These are phyloP conservation scores for Pardosa pseudoannulata DNA, from an alignment of 2,888 invertebrate species.

Conservation along the genomic window DNA sequence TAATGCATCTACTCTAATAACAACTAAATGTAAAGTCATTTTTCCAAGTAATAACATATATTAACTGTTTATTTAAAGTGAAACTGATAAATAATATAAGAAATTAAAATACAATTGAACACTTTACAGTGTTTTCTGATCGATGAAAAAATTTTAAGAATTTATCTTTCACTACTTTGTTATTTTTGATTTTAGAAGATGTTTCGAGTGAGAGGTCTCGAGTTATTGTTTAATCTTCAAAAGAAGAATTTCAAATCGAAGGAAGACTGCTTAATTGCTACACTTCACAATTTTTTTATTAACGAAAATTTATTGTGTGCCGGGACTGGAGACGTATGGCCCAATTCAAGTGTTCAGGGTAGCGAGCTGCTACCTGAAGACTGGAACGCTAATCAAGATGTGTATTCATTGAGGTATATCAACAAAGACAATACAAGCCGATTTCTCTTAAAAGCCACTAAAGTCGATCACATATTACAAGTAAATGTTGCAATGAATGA, in stretches of 20 bases:
- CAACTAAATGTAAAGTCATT: too few relatives aligned
- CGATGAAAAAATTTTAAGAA: too few relatives aligned
- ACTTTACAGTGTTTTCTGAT: too few relatives aligned
- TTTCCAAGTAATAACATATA: too few relatives aligned
- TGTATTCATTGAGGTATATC: conserved; percentile 40
- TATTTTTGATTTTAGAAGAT: conserved; percentile 36
- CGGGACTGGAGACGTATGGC: conserved; percentile 38
- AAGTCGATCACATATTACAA: conserved; percentile 28
- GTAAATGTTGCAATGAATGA: conserved; percentile 34
- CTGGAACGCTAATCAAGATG: conserved; percentile 53
- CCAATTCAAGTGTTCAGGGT: not conserved
- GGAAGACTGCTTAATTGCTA: conserved; percentile 41
- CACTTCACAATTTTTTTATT: conserved; percentile 43
- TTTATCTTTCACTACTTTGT: too few relatives aligned
- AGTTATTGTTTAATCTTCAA: conserved; percentile 25
- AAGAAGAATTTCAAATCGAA: conserved; percentile 33
- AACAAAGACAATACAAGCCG: not conserved
- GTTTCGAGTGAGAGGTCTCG: conserved; percentile 38
- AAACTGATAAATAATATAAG: too few relatives aligned
- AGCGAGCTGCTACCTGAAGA: conserved; percentile 39
- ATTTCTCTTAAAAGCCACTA: conserved; percentile 33
- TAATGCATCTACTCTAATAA: too few relatives aligned
- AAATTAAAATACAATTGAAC: too few relatives aligned
- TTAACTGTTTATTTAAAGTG: too few relatives aligned
- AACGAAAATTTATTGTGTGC: conserved; percentile 44